Conservation (phyloP, 2,113 vertebrate genomes). For the Fukomys damarensis region DNA sequence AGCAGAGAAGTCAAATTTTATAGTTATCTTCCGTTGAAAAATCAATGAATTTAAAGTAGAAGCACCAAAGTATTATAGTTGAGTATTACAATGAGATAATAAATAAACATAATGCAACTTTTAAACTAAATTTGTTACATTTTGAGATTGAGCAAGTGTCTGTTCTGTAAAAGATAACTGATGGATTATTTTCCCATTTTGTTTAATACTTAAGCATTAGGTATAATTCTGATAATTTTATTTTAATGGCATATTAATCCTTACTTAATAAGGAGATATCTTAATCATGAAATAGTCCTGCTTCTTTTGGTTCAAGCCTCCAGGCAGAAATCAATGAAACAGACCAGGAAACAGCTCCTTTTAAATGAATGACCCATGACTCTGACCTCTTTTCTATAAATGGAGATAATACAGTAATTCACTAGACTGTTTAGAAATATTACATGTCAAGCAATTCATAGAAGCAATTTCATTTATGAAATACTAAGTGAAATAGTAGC, state of each 20-base stretch:
- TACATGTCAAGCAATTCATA: neutral
- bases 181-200: neutral
- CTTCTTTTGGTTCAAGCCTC: neutral
- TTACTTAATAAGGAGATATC: neutral
- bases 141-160: neutral
- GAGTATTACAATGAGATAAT: slow-evolving; percentile 45
- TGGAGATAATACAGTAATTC: neutral
- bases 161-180: slow-evolving; percentile 33
- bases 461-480: slow-evolving; percentile 15
- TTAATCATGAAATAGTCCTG: neutral
- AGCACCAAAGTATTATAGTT: slow-evolving; percentile 34
- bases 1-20: neutral
- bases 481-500: neutral
- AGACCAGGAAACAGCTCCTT: neutral
- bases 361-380: neutral
- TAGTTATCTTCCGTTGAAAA: slow-evolving; percentile 14
- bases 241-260: neutral
- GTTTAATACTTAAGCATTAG: neutral
- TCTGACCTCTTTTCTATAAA: neutral
- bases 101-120: slow-evolving; percentile 54
- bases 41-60: slow-evolving; percentile 70
- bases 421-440: neutral
- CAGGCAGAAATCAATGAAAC: neutral
- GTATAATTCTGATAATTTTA: slow-evolving; percentile 11
- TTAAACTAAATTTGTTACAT: slow-evolving; percentile 66